Percentiles rank a stretch among this genome's conserved stretches.
phyloP scores from a whole-genome alignment of 2,888 invertebrate species.

The Conchocele bisecta region DNA sequence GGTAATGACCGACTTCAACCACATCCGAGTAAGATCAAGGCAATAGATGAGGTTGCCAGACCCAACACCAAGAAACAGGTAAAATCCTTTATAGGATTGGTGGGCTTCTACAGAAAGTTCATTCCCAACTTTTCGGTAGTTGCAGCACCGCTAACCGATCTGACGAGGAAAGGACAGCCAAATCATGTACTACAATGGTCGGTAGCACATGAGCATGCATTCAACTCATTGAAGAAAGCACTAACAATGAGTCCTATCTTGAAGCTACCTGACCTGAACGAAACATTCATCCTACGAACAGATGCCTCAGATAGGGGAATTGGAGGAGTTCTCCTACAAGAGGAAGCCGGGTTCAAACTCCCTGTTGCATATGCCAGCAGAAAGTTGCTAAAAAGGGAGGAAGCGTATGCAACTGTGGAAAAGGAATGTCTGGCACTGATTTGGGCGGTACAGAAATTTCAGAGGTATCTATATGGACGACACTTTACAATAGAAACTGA shows the following conservation, averaged over 20 bases:
- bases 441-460: conserved; percentile 48
- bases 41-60: conserved; percentile 5
- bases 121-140: conserved; percentile 45
- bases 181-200: conserved; percentile 43
- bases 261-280: conserved; percentile 49
- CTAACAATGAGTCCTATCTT: conserved; percentile 19
- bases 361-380: conserved; percentile 68
- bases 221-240: neutral
- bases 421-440: conserved; percentile 56
- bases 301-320: conserved; percentile 65
- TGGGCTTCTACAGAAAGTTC: conserved; percentile 9
- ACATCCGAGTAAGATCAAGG: conserved; percentile 16
- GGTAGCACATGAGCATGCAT: conserved; percentile 1
- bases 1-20: conserved; percentile 11
- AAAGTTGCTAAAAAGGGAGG: conserved; percentile 56
- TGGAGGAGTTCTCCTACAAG: conserved; percentile 63
- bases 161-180: conserved; percentile 42
- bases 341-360: conserved; percentile 19
- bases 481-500: conserved; percentile 56
- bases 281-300: conserved; percentile 54
- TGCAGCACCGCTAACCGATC: conserved; percentile 44
- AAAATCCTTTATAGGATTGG: conserved; percentile 6
- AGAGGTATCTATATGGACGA: conserved; percentile 44
- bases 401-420: conserved; percentile 48
- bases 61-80: conserved; percentile 11